Evolutionary conservation across 1,140 invertebrate species (phyloP), one percentile per base, ranked within the genome.

Genomic region (Bombus consobrinus): DNA sequence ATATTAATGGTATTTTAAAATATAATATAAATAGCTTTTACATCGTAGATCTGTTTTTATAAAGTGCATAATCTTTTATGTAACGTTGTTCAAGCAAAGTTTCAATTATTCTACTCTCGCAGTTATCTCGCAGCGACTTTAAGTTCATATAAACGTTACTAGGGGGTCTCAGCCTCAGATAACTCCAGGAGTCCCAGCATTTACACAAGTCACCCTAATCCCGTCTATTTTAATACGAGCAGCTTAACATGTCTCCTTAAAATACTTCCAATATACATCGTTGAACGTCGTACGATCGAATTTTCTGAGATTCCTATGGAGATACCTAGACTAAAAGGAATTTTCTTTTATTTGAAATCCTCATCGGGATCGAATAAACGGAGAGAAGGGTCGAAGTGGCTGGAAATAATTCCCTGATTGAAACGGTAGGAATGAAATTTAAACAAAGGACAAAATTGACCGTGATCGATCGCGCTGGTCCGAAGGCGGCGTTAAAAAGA

Each of bases 401-500:
- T 71, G 64, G 43, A 72, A 68, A 53, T 69, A 62, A 57, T 47
- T 68, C 12, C 28, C 73, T 18, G 41, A 32, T 43, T 32, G 43
- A 47, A 82, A 47, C 8, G 2, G 15, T 15, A 37, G n/a, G 12
- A 71, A 39, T 69, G 28, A 83, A 69, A 83, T 69, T 77, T 28
- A 39, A 68, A 69, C 9, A 53, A 72, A 79, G n/a, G 37, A n/a
- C 13, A 9, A 47, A 80, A 85, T 80, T 80, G 68, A 80, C 76
- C 53, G 47, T n/a, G 62, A 78, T 84, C 66, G 66, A 83, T 69
- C 43, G 28, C 10, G n/a, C 9, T 12, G 8, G 59, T 43, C 18
- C 10, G 18, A 37, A 41, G 39, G 43, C 53, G 9, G 25, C 25
- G 57, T 85, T 64, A 85, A 85, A 85, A 83, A 85, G 68, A 62